Evolutionary conservation across 2,113 vertebrate species (phyloP), one percentile per base, ranked within the genome.

Genomic region (Benitochromis conjunctus): DNA sequence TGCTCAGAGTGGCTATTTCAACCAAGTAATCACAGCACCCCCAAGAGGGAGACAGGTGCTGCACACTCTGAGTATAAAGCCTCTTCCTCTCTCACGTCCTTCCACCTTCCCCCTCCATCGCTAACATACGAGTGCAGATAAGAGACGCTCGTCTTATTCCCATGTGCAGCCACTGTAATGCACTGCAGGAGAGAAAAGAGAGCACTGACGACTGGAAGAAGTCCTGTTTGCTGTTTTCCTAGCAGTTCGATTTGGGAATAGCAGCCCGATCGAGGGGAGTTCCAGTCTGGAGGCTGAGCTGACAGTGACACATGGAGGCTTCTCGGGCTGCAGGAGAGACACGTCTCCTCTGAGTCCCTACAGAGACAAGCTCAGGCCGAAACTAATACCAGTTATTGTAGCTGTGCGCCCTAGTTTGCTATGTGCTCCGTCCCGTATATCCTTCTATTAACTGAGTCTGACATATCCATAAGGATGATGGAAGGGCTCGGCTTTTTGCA

Each of bases 11-110:
- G 81, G 90, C 82, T 85, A 85, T 92, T 94, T 84, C 86, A 92
- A 74, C 79, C 76, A 84, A 95, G 94, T 92, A 94, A 92, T 94
- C 92, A 95, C 91, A 96, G 96, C 95, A 88, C 96, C 95, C 94
- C 95, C 96, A 92, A 94, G 95, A 95, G 96, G 95, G 71, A 48
- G 86, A 92, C 18, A 9, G 66, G 81, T 29, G 82, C 26, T 26
- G 48, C 62, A 43, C 92, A 93, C 58, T 77, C 55, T 18, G 13
- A 76, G 77, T 86, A 87, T 81, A 91, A 90, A 90, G 86, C 79
- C 84, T 90, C 64, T 79, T 56, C 57, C 83, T 88, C 86, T 86
- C 71, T 82, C 82, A 26, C 69, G 82, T 91, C 86, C 84, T 88
- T 84, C 87, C 83, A 74, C 87, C 74, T 71, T 77, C 86, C 58